Conservation (phyloP, 2,888 invertebrate genomes). For the Thera britannica region DNA sequence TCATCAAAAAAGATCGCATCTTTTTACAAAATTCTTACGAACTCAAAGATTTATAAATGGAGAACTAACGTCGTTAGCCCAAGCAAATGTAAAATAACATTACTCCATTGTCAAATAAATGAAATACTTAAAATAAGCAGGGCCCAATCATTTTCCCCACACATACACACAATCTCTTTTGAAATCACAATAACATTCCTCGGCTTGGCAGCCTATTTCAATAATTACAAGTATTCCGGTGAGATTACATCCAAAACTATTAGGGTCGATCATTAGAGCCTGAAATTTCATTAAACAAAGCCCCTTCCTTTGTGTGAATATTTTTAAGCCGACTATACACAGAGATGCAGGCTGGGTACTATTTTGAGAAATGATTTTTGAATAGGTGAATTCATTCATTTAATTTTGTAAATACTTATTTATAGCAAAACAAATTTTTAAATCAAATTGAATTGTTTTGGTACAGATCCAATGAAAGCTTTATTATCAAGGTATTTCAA, state of each 20-base stretch:
- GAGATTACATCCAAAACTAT: slow-evolving; percentile 36
- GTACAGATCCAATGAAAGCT: too few species aligned
- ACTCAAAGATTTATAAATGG: neutral
- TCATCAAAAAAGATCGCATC: too few species aligned
- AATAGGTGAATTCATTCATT: too few species aligned
- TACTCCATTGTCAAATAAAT: slow-evolving; percentile 19
- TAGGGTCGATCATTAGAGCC: slow-evolving; percentile 34
- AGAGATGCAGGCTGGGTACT: neutral
- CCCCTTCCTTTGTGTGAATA: slow-evolving; percentile 23
- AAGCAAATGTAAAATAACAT: neutral
- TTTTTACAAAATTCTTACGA: too few species aligned
- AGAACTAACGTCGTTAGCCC: neutral
- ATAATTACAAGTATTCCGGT: slow-evolving; percentile 31
- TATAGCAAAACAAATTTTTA: too few species aligned
- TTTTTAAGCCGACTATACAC: slow-evolving; percentile 22
- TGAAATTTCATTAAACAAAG: slow-evolving; percentile 38
- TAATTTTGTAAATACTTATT: too few species aligned
- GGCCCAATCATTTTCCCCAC: slow-evolving; percentile 7
- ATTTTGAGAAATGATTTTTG: neutral
- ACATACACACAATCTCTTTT: slow-evolving; percentile 19
- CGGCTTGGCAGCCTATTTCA: slow-evolving; percentile 22
- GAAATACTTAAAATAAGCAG: slow-evolving; percentile 17
- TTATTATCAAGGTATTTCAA: too few species aligned
- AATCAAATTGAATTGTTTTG: too few species aligned
- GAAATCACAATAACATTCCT: slow-evolving; percentile 23